A percentile compares a stretch with the other conserved stretches of the same genome.
These are phyloP conservation scores for Altica lythri DNA, from an alignment of 2,888 invertebrate species.

Conservation along the genomic window DNA sequence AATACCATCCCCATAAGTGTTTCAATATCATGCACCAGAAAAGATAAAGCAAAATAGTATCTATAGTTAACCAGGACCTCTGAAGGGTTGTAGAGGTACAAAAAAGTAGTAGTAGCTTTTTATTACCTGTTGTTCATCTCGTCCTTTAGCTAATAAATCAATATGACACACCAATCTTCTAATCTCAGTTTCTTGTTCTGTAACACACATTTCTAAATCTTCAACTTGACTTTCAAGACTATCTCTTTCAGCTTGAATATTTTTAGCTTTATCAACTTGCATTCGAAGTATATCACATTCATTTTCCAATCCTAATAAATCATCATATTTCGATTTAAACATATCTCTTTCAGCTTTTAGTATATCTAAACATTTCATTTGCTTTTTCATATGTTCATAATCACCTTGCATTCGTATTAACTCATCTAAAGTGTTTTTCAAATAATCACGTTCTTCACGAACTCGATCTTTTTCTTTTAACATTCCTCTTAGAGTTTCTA, in stretches of 20 bases:
- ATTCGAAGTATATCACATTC: slow-evolving; percentile 47
- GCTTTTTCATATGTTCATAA: slow-evolving; percentile 44
- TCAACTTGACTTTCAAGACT: slow-evolving; percentile 59
- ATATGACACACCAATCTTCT: slow-evolving; percentile 61
- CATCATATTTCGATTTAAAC: slow-evolving; percentile 52
- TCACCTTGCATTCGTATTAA: slow-evolving; percentile 47
- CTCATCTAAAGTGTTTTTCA: slow-evolving; percentile 43
- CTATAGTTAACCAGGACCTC: background rate
- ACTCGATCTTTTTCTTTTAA: slow-evolving; percentile 48
- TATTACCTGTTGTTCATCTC: slow-evolving; percentile 52
- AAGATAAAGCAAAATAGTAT: background rate
- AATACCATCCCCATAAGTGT: background rate
- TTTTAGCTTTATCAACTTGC: slow-evolving; percentile 48
- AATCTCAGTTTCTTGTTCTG: slow-evolving; percentile 65
- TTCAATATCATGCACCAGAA: background rate
- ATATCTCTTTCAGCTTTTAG: slow-evolving; percentile 52
- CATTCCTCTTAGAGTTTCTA: slow-evolving; percentile 43
- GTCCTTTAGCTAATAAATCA: slow-evolving; percentile 56
- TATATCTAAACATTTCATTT: slow-evolving; percentile 45
- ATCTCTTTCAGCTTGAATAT: slow-evolving; percentile 60
- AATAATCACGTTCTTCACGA: slow-evolving; percentile 50
- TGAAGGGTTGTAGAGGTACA: background rate
- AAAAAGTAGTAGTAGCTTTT: background rate
- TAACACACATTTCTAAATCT: slow-evolving; percentile 62
- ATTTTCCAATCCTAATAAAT: slow-evolving; percentile 45